A percentile compares a stretch with the other conserved stretches of the same genome.
phyloP scores from a whole-genome alignment of 2,113 vertebrate species.

The Atlantisia rogersi region DNA sequence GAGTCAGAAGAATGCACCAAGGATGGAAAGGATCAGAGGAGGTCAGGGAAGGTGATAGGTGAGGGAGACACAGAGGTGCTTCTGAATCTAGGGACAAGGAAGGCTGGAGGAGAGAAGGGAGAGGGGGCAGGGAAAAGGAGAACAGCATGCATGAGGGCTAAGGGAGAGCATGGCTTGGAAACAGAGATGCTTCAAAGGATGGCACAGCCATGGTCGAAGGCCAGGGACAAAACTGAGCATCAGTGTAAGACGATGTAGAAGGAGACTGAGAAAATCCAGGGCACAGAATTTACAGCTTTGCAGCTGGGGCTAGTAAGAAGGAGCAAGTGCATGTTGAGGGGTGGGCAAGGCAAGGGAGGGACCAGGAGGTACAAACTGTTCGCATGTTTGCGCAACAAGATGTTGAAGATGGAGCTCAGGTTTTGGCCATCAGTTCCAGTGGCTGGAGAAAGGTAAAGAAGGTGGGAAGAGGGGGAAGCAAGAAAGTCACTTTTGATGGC shows the following conservation, averaged over 20 bases:
- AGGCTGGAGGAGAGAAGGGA: not conserved
- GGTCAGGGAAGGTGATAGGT: not conserved
- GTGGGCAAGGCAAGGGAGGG: not conserved
- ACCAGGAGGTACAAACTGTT: not conserved
- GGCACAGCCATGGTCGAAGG: not conserved
- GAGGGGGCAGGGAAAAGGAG: not conserved
- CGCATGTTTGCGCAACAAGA: not conserved
- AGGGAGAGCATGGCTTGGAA: not conserved
- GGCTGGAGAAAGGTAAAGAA: not conserved
- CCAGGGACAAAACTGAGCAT: not conserved
- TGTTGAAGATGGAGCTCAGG: not conserved
- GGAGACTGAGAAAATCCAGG: not conserved
- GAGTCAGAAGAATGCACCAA: not conserved
- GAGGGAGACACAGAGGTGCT: not conserved
- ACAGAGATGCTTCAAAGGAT: not conserved
- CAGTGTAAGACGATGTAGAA: fast-evolving
- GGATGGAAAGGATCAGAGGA: not conserved
- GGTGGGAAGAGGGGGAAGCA: not conserved
- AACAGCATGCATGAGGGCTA: fast-evolving
- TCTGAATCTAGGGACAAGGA: not conserved
- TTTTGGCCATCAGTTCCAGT: not conserved
- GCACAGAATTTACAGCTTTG: not conserved
- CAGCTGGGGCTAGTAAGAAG: not conserved
- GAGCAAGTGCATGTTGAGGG: not conserved
- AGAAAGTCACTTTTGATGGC: not conserved